Conservation (phyloP, 2,113 vertebrate species). For the Microtus richardsoni region DNA sequence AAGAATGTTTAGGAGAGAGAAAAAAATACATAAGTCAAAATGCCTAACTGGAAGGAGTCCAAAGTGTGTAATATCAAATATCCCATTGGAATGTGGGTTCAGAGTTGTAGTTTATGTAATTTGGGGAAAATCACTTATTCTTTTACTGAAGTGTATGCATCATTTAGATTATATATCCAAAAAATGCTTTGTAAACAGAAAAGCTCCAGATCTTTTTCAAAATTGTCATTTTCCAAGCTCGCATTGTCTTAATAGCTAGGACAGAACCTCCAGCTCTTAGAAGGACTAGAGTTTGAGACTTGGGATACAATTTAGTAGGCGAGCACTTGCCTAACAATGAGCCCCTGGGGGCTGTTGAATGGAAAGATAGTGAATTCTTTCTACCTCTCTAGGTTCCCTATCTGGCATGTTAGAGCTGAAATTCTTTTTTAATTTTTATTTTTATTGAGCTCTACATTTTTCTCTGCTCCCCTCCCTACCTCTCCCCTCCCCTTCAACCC, state of each 20-base stretch:
- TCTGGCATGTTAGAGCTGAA: not conserved
- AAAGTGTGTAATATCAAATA: not conserved
- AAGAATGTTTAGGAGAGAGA: not conserved
- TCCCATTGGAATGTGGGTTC: not conserved
- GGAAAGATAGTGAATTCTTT: not conserved
- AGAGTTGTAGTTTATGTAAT: not conserved
- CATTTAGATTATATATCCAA: not conserved
- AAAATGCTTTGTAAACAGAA: constrained; percentile 6
- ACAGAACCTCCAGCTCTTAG: not conserved
- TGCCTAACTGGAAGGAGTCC: not conserved
- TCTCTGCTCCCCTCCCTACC: too few species aligned
- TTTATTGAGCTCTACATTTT: too few species aligned
- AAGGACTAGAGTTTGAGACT: not conserved
- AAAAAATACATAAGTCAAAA: not conserved
- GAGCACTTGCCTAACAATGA: not conserved
- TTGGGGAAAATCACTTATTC: not conserved
- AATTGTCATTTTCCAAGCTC: not conserved
- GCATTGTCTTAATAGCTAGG: not conserved
- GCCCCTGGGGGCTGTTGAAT: not conserved
- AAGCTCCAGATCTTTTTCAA: not conserved
- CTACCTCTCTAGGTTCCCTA: not conserved
- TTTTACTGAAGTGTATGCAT: not conserved
- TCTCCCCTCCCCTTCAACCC: too few species aligned
- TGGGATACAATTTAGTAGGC: too few species aligned
- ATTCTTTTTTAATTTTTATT: not conserved